Conservation (phyloP, 2,888 invertebrate genomes). For the Limnephilus rhombicus region DNA sequence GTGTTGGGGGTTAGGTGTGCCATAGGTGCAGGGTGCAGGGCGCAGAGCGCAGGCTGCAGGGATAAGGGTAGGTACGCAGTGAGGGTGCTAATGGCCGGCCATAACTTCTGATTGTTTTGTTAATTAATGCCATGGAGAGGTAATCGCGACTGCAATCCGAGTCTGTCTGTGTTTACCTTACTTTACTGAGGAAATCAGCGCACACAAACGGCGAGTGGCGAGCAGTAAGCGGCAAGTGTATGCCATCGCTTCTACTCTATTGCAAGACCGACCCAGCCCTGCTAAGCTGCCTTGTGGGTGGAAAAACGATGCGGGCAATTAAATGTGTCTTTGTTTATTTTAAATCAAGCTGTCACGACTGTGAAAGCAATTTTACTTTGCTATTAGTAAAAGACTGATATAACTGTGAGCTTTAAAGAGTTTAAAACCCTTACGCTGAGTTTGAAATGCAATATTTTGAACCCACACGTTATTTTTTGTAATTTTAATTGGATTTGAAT, state of each 20-base stretch:
- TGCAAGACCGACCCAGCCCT: background rate
- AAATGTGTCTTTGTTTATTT: background rate
- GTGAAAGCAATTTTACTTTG: background rate
- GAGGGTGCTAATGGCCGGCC: conserved; percentile 47
- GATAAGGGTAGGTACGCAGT: background rate
- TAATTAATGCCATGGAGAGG: conserved; percentile 58
- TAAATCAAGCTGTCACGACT: background rate
- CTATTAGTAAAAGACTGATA: no score
- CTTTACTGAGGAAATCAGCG: conserved; percentile 28
- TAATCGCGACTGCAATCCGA: conserved; percentile 47
- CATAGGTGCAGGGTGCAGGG: background rate
- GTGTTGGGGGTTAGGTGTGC: background rate
- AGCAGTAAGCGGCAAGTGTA: background rate
- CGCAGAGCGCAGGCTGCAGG: background rate
- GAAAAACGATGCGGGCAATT: background rate
- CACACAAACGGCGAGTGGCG: background rate
- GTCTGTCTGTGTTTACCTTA: conserved; percentile 37
- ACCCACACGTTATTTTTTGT: no score
- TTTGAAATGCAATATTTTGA: no score
- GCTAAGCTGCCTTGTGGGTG: background rate
- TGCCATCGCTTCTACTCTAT: background rate
- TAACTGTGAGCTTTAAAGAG: no score
- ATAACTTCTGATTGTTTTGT: conserved; percentile 62
- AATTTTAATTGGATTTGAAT: no score
- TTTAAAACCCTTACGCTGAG: no score